Percentiles rank a stretch among this genome's conserved stretches.
Evolutionary conservation across 35 echinoderm and acorn worm genomes (phyloP).

Genomic region (Diadema setosum): DNA sequence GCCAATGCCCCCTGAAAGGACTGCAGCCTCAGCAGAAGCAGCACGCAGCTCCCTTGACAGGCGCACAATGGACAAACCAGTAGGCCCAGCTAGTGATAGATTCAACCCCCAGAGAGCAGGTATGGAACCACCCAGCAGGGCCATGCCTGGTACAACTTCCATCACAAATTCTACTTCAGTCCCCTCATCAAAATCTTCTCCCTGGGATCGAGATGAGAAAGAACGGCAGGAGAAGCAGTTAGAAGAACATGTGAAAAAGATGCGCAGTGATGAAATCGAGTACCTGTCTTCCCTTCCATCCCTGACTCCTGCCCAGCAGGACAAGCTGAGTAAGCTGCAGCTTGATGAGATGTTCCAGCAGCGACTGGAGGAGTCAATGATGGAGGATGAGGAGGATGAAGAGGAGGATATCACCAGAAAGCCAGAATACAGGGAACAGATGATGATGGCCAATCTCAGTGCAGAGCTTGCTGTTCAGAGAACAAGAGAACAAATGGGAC

Average conservation of each 20-base stretch:
- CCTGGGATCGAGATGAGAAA: constrained; percentile 76
- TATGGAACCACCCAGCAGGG: neutral
- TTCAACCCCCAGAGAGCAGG: neutral
- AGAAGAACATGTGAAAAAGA: constrained; percentile 54
- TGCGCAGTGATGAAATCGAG: constrained; percentile 59
- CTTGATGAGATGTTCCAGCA: constrained; percentile 82
- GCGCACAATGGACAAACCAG: neutral
- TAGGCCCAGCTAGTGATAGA: constrained; percentile 11
- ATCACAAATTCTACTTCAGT: neutral
- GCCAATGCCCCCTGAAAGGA: constrained; percentile 49
- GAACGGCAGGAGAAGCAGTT: constrained; percentile 56
- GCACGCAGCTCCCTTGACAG: neutral
- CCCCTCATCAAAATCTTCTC: constrained; percentile 14
- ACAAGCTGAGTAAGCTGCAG: constrained; percentile 66
- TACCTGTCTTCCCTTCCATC: constrained; percentile 37
- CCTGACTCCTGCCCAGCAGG: constrained; percentile 78
- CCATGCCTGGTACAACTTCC: neutral
- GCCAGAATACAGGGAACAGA: neutral
- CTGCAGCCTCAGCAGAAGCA: neutral
- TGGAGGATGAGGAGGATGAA: constrained; percentile 48
- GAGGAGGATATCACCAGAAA: constrained; percentile 28
- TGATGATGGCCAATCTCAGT: constrained; percentile 22
- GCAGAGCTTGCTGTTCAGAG: neutral
- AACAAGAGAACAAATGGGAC: neutral
- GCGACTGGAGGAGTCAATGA: constrained; percentile 56